Conservation (phyloP, 2,888 invertebrate genomes). For the Caenorhabditis sp. region DNA sequence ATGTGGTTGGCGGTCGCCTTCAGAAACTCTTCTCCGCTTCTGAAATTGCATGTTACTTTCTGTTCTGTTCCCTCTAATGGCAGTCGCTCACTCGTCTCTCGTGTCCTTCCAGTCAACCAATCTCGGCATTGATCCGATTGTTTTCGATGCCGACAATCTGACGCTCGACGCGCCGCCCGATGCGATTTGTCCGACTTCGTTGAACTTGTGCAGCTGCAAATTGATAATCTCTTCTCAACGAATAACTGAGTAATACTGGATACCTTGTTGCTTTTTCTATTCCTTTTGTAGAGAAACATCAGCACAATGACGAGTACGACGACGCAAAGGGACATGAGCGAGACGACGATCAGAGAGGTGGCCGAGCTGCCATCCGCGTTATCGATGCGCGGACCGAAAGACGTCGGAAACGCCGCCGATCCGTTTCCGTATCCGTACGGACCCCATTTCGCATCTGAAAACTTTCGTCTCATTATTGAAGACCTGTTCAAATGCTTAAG, state of each 20-base stretch:
- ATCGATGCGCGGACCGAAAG: slow-evolving; percentile 31
- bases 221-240: background rate
- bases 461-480: background rate
- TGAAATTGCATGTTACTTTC: background rate
- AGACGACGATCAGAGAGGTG: slow-evolving; percentile 33
- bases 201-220: slow-evolving; percentile 57
- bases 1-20: slow-evolving; percentile 36
- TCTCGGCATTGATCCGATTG: slow-evolving; percentile 66
- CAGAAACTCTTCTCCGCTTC: slow-evolving; percentile 42
- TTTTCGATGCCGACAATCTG: slow-evolving; percentile 61
- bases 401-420: slow-evolving; percentile 27
- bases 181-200: slow-evolving; percentile 51
- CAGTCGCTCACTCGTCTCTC: slow-evolving; percentile 27
- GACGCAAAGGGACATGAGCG: slow-evolving; percentile 53
- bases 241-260: too few relatives aligned
- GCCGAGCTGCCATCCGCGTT: slow-evolving; percentile 15
- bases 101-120: slow-evolving; percentile 62
- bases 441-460: slow-evolving; percentile 58
- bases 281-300: slow-evolving; percentile 68
- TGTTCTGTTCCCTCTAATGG: background rate
- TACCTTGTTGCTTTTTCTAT: slow-evolving; percentile 60
- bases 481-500: too few relatives aligned
- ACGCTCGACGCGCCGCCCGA: slow-evolving; percentile 59
- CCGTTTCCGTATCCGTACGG: slow-evolving; percentile 55
- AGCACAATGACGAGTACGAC: slow-evolving; percentile 61